Base-by-base conservation (phyloP, 2,113 vertebrate species). In the Malurus elegans region DNA sequence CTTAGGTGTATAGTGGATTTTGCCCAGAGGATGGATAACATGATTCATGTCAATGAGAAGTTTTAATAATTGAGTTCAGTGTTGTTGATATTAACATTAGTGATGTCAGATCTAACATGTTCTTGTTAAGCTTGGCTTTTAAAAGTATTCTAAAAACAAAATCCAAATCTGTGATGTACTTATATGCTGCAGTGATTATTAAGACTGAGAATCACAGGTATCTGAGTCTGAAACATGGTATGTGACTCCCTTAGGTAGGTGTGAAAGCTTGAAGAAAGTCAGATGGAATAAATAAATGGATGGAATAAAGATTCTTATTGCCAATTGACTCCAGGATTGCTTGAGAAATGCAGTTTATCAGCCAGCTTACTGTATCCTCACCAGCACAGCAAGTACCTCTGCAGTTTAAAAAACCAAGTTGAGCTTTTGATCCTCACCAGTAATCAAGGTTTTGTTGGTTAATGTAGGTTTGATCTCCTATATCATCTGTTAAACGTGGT, bases 151-250 rank as follows among this genome's bases (percentile, higher is more conserved):
- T 82, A 56, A 53, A 81, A 71, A 73, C 24, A 16, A 60, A 58
- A 17, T 38, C 38, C 44, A 50, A 74, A 89, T 72, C n/a, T 50
- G 25, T 87, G n/a, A 58, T 85, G 65, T 87, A 53, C 45, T 88
- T 96, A 31, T 7, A 21, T 86, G 79, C 72, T 79, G 80, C 80
- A 85, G 53, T 79, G 66, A 47, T 96, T 93, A 75, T 91, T 91
- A 93, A 92, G 65, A 53, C 72, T 80, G 72, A 79, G 80, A 91
- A 85, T 89, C 61, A 72, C 53, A 87, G 66, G 9, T 86, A 60
- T 91, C 86, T 84, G 76, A 92, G 79, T 74, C 57, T 89, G 75
- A 91, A 91, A 67, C 31, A 29, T 70, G 56, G 56, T 86, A 24
- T 45, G 48, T 81, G 65, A 56, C 53, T 93, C 80, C 86, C 73